phyloP scores from a whole-genome alignment of 1,140 invertebrate species.

The Drosophila ananassae region DNA sequence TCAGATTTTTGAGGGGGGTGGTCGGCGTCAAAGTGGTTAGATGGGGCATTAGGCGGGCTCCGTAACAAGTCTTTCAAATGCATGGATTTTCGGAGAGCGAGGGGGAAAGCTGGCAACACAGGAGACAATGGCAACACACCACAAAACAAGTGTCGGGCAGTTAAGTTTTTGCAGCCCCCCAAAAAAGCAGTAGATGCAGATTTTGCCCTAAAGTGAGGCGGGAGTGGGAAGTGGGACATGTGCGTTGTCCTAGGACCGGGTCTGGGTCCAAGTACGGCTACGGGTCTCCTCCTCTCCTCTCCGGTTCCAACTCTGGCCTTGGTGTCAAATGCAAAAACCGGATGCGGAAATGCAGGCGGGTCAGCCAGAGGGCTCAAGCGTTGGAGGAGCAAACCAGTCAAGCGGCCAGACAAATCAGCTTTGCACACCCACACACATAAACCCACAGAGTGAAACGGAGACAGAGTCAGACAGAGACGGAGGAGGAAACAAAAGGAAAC shows the following conservation, averaged over 20 bases:
- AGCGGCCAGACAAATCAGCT: constrained; percentile 79
- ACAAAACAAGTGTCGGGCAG: constrained; percentile 79
- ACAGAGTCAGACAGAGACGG: constrained; percentile 12
- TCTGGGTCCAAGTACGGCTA: background rate
- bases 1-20: constrained; percentile 46
- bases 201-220: constrained; percentile 13
- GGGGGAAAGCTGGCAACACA: background rate
- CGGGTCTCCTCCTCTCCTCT: too few species aligned
- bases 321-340: constrained; percentile 80
- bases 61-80: constrained; percentile 61
- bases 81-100: background rate
- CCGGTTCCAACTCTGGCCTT: constrained; percentile 33
- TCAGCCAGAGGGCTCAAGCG: constrained; percentile 43
- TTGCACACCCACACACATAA: constrained; percentile 46
- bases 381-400: constrained; percentile 64
- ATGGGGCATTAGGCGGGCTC: constrained; percentile 24
- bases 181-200: constrained; percentile 31
- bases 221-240: constrained; percentile 6
- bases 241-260: constrained; percentile 12
- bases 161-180: constrained; percentile 68
- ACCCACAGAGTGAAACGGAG: background rate
- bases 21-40: background rate
- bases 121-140: constrained; percentile 72
- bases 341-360: constrained; percentile 77
- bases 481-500: background rate